A percentile compares a stretch with the other conserved stretches of the same genome.
These are phyloP conservation scores for Camelus dromedarius DNA, from an alignment of 2,113 vertebrate species.

Conservation along the genomic window DNA sequence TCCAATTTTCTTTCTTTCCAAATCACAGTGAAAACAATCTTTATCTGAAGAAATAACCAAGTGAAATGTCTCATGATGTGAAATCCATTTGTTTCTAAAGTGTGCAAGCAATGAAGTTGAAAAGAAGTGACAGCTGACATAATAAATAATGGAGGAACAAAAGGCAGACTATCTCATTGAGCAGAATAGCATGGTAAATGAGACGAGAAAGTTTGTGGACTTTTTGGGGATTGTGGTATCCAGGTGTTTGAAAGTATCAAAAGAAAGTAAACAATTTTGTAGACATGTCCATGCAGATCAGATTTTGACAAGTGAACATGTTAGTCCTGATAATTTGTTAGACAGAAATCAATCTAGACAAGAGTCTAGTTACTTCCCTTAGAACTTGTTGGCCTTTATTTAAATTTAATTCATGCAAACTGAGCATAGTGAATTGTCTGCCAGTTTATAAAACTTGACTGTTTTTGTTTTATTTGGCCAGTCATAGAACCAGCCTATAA, in stretches of 20 bases:
- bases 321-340: not conserved
- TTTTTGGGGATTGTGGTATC: not conserved
- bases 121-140: slow-evolving; percentile 45
- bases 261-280: slow-evolving; percentile 17
- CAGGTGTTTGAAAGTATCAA: not conserved
- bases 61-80: not conserved
- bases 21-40: not conserved
- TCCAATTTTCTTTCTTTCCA: not conserved
- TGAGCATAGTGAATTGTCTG: not conserved
- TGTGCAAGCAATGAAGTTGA: not conserved
- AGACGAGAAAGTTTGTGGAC: not conserved
- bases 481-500: not conserved
- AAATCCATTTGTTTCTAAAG: slow-evolving; percentile 51
- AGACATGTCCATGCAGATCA: not conserved
- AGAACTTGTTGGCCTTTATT: not conserved
- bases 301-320: not conserved
- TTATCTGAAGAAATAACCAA: slow-evolving; percentile 33
- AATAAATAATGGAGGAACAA: slow-evolving; percentile 25
- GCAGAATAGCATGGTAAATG: not conserved
- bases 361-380: not conserved
- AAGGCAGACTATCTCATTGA: not conserved
- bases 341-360: not conserved
- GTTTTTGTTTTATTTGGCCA: not conserved
- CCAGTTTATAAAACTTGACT: not conserved
- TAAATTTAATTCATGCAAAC: not conserved